phyloP scores from a whole-genome alignment of 1,140 invertebrate genomes.

The Rhopalosiphum padi region DNA sequence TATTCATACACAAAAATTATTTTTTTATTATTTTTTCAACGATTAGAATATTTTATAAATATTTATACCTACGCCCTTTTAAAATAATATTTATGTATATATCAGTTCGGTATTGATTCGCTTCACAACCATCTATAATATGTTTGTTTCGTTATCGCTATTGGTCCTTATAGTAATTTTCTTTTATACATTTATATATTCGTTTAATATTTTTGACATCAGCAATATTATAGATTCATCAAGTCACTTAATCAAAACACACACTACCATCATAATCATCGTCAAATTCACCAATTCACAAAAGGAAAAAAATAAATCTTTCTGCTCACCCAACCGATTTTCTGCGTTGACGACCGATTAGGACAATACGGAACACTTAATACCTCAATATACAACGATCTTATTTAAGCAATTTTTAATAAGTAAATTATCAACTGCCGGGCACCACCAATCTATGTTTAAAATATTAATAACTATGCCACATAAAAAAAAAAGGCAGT shows the following conservation, averaged over 20 bases:
- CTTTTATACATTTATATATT: not conserved
- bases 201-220: not conserved
- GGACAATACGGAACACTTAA: not conserved
- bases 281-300: not conserved
- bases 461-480: not conserved
- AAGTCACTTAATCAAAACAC: not conserved
- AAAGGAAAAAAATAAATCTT: not conserved
- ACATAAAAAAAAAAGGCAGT: not conserved
- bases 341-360: not conserved
- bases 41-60: not conserved
- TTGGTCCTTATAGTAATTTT: not conserved
- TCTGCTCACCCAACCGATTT: not conserved
- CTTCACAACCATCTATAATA: not conserved
- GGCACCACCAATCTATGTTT: not conserved
- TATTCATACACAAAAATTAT: not conserved
- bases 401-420: not conserved
- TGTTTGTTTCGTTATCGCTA: not conserved
- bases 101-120: not conserved
- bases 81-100: not conserved
- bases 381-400: not conserved
- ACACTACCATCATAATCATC: not conserved
- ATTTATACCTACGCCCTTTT: not conserved
- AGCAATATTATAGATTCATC: not conserved
- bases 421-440: not conserved
- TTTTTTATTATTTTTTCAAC: not conserved